Base-by-base conservation (phyloP, 1,140 invertebrate genomes). In the Drosophila melanica region DNA sequence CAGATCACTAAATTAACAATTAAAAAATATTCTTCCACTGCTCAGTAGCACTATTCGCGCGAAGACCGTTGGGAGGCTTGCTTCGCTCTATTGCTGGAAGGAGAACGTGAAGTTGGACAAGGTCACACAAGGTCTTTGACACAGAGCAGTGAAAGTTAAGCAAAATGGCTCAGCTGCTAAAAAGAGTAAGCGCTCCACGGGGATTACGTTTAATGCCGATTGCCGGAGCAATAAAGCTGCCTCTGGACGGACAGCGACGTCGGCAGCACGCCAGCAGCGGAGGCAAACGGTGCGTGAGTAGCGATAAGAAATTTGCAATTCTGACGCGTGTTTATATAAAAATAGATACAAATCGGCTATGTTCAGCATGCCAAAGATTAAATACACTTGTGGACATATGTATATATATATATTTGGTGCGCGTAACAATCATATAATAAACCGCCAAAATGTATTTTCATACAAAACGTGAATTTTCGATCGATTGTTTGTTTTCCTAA, bases 101-200 rank as follows among this genome's bases (percentile, higher is more conserved):
- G 72, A 16, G 18, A 27, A 48, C 48, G 23, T 20, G 30, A 8
- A 44, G 39, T 18, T 35, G 41, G 64, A 27, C 84, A 89, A 89
- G 84, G 84, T 89, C 84, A 84, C 67, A 20, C 77, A 89, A 89
- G 84, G 84, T 89, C 84, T 89, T 87, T 70, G 27, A 12, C 62
- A 18, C 12, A 64, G 48, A 51, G 27, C 6, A 65, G 65, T 45
- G 57, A 59, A 67, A 79, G 27, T 54, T 37, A 16, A 59, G 50
- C 27, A 79, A 30, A 67, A 89, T 89, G 84, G 51, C 70, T 16
- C 65, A 75, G 62, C 33, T 79, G 27, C 33, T 89, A 16, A 66
- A 53, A 53, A 60, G 62, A 23, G 2, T 55, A 9, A 23, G n/a
- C n/a, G 60, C 37, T 14, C 18, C 14, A 0, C 18, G 42, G 41